phyloP scores from a whole-genome alignment of 2,113 vertebrate species.

The Ancistrus triradiatus region DNA sequence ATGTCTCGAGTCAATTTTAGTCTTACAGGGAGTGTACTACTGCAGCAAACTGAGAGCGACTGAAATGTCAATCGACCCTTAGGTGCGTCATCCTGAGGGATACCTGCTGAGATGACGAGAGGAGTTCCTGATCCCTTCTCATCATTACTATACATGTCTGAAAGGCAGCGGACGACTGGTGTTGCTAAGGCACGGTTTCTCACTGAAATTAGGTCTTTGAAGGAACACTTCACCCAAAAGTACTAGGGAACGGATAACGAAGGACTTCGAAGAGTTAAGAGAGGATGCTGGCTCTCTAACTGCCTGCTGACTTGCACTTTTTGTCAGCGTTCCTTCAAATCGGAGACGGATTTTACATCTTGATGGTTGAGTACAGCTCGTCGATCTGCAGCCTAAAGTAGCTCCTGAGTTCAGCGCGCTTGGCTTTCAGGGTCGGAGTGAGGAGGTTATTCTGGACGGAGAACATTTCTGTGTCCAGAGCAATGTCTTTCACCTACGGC shows the following conservation, averaged over 20 bases:
- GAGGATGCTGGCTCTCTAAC: not conserved
- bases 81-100: slow-evolving; percentile 6
- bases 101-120: not conserved
- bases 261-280: not conserved
- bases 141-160: not conserved
- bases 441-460: slow-evolving; percentile 87
- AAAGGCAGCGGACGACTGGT: not conserved
- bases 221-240: slow-evolving; percentile 1
- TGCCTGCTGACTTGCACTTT: not conserved
- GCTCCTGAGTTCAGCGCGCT: slow-evolving; percentile 79
- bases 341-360: slow-evolving; percentile 61
- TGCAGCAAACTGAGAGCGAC: not conserved
- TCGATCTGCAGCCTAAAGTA: slow-evolving; percentile 83
- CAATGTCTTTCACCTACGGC: slow-evolving; percentile 83
- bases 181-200: slow-evolving; percentile 6
- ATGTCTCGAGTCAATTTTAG: slow-evolving; percentile 3
- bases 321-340: not conserved
- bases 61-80: not conserved
- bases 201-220: not conserved
- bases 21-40: not conserved
- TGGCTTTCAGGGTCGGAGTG: slow-evolving; percentile 93
- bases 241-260: not conserved
- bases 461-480: slow-evolving; percentile 81
- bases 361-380: slow-evolving; percentile 84
- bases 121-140: not conserved